These are phyloP conservation scores for Allobates femoralis DNA, from an alignment of 2,797 vertebrate genomes.

Conservation along the genomic window DNA sequence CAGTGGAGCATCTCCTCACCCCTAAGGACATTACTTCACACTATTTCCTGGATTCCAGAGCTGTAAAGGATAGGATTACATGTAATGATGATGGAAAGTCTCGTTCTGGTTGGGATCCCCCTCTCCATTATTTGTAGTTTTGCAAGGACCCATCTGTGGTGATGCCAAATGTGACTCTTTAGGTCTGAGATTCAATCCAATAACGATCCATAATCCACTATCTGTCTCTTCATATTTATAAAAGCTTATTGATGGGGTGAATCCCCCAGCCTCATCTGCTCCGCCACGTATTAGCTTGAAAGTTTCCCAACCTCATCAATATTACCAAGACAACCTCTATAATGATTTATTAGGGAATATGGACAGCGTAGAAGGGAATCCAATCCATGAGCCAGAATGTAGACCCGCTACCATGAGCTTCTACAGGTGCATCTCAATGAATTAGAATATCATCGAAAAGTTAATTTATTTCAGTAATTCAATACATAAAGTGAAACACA, in stretches of 20 bases:
- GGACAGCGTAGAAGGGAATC: no score
- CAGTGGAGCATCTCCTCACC: background rate
- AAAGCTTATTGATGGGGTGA: background rate
- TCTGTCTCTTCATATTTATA: background rate
- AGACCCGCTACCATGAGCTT: no score
- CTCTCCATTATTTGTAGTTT: background rate
- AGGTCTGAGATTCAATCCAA: background rate
- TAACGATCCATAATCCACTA: background rate
- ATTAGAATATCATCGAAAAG: no score
- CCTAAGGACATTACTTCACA: constrained; percentile 3
- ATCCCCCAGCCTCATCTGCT: background rate
- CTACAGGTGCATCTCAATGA: no score
- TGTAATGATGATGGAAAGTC: background rate
- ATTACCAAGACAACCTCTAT: background rate
- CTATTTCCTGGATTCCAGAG: constrained; percentile 6
- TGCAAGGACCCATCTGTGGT: background rate
- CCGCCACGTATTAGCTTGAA: background rate
- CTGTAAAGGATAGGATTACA: background rate
- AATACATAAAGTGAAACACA: no score
- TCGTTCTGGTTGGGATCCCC: background rate
- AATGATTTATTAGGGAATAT: no score
- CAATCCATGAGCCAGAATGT: no score
- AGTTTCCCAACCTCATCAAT: background rate
- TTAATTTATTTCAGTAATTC: no score
- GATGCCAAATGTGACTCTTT: background rate